Evolutionary conservation across 2,113 vertebrate genomes (phyloP).

Genomic region (Meriones unguiculatus): DNA sequence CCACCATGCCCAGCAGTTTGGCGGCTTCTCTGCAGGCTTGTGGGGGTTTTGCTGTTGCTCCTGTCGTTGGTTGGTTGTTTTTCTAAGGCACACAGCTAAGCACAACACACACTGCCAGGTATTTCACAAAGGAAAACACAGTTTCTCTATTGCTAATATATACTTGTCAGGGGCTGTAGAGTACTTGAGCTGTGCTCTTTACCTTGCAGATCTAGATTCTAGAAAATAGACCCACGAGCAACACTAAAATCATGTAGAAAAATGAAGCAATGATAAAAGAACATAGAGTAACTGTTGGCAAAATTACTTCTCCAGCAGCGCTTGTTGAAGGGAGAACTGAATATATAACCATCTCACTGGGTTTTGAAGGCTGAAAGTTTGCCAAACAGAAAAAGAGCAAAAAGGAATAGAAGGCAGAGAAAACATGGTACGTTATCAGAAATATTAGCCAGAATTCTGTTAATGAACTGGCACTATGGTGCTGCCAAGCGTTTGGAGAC

Average conservation of each 20-base stretch:
- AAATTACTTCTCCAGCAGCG: not conserved
- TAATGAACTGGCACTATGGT: not conserved
- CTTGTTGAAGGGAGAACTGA: not conserved
- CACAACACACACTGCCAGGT: not conserved
- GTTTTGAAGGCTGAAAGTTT: constrained; percentile 25
- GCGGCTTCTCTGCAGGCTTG: not conserved
- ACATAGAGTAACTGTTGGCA: not conserved
- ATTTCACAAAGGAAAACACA: not conserved
- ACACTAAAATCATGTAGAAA: not conserved
- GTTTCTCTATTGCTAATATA: not conserved
- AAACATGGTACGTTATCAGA: not conserved
- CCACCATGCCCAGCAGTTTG: not conserved
- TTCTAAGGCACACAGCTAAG: not conserved
- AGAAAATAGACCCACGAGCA: not conserved
- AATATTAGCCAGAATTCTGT: not conserved
- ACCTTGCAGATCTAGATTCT: not conserved
- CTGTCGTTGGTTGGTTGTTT: not conserved
- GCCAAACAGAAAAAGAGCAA: not conserved
- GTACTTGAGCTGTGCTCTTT: not conserved
- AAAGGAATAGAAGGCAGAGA: not conserved
- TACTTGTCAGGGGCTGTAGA: not conserved
- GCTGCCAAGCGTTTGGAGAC: not conserved
- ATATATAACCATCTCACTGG: not conserved
- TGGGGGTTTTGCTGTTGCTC: not conserved
- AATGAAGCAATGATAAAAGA: not conserved